Base-by-base conservation (phyloP, 2,797 vertebrate genomes). In the Nothura maculosa region DNA sequence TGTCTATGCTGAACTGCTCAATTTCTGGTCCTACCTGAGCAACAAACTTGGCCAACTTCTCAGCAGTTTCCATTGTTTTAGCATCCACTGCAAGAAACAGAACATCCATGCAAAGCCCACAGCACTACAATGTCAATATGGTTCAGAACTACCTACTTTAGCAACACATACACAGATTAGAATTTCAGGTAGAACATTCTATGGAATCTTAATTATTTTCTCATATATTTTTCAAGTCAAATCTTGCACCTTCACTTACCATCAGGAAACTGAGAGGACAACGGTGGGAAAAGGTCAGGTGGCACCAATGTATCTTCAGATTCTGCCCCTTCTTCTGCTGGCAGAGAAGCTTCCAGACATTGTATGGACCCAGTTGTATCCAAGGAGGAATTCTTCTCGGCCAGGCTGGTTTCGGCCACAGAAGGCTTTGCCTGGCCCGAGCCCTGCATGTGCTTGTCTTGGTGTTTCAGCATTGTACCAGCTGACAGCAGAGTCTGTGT, bases 1-100 rank as follows among this genome's bases (percentile, higher is more conserved):
- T 98, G 89, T 98, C 98, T 48, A 98, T 98, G 96, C 98, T 98
- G 94, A 98, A 98, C 64, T 98, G 97, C 88, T 98, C 98, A 1
- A 98, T 98, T 72, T 98, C 98, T 24, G 98, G 98, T 62, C 98
- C 98, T 89, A 98, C 97, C 92, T 98, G 98, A 72, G 97, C 98
- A 24, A 98, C 98, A 81, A 98, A 98, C 78, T 92, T 96, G 67
- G 98, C 98, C 34, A 98, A 93, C 66, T 98, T 98, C 94, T 98
- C 97, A 13, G 98, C 98, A 7, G 98, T 98, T 64, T 97, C 96
- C 97, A 97, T 97, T 14, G 98, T 98, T 92, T 97, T 98, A 18
- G 42, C 72, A 77, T 98, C 98, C 94, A 98, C 98, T 98, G 91
- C 43, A 96, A 95, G 83, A 77, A 60, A 95, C 20, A 87, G 68